A percentile compares a stretch with the other conserved stretches of the same genome.
phyloP scores from a whole-genome alignment of 2,888 invertebrate species.

The Pollenia labialis region DNA sequence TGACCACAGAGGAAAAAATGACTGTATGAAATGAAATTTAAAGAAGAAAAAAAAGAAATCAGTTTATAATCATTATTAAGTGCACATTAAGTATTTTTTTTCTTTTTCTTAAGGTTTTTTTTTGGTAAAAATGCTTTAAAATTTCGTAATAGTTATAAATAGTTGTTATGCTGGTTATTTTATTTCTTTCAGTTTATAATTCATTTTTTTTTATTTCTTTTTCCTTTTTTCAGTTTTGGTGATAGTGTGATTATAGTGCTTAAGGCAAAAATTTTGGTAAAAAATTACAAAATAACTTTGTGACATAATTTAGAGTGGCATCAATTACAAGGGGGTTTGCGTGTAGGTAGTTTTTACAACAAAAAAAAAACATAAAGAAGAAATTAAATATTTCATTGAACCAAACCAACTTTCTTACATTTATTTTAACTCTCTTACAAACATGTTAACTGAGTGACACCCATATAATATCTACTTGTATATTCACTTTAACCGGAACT shows the following conservation, averaged over 20 bases:
- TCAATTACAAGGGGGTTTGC: conserved; percentile 65
- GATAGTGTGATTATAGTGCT: conserved; percentile 72
- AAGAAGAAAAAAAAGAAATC: conserved; percentile 57
- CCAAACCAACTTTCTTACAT: conserved; percentile 20
- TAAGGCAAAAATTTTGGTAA: conserved; percentile 73
- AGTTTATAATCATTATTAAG: conserved; percentile 71
- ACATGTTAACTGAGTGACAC: conserved; percentile 6
- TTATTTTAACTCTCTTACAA: neutral
- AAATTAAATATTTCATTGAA: conserved; percentile 27
- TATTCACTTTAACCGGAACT: conserved; percentile 51
- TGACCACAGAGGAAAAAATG: conserved; percentile 59
- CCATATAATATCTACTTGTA: conserved; percentile 7
- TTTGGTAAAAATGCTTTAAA: conserved; percentile 66
- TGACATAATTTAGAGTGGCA: conserved; percentile 73
- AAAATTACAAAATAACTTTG: conserved; percentile 70
- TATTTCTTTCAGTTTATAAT: conserved; percentile 73
- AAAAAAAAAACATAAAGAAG: neutral
- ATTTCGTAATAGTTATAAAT: conserved; percentile 75
- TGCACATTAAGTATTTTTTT: conserved; percentile 63
- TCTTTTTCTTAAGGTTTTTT: conserved; percentile 14
- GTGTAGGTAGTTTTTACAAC: conserved; percentile 15
- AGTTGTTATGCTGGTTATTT: conserved; percentile 72
- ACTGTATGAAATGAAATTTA: conserved; percentile 48
- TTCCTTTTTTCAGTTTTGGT: conserved; percentile 69
- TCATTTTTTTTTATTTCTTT: conserved; percentile 18